phyloP scores from a whole-genome alignment of 2,888 invertebrate species.

The Merodon equestris region DNA sequence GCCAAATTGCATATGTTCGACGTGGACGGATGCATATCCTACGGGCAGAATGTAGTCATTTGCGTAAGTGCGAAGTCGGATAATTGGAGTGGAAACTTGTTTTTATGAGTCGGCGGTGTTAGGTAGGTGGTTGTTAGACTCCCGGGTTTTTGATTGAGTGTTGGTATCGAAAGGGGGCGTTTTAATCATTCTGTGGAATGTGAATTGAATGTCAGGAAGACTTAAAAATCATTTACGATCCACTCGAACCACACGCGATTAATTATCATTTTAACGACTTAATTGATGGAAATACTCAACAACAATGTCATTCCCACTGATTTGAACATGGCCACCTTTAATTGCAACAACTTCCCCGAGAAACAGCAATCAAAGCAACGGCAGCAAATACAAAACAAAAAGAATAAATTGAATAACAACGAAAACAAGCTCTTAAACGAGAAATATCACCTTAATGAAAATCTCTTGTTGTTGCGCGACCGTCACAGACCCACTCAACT shows the following conservation, averaged over 20 bases:
- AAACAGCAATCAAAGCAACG: background rate
- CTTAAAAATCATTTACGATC: too few species aligned
- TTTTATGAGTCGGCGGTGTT: slow-evolving; percentile 1
- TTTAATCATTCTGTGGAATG: too few species aligned
- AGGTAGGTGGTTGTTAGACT: background rate
- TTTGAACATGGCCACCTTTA: slow-evolving; percentile 14
- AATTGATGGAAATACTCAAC: background rate
- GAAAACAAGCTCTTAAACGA: slow-evolving; percentile 12
- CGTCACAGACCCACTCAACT: slow-evolving; percentile 47
- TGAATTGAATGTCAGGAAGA: too few species aligned
- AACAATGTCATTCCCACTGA: background rate
- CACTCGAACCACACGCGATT: too few species aligned
- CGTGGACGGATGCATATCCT: slow-evolving; percentile 9
- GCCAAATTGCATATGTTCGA: background rate
- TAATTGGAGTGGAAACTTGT: slow-evolving; percentile 27
- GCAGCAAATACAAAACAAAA: background rate
- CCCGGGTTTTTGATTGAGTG: slow-evolving; percentile 3
- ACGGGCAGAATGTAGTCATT: slow-evolving; percentile 6
- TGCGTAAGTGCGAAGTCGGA: slow-evolving; percentile 40
- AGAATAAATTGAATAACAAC: background rate
- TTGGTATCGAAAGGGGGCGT: too few species aligned
- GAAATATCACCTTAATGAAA: slow-evolving; percentile 45
- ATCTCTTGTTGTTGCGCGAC: slow-evolving; percentile 37
- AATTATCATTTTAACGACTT: too few species aligned
- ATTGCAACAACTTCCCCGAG: slow-evolving; percentile 29